These are phyloP conservation scores for Eristalis arbustorum DNA, from an alignment of 2,888 invertebrate species.

Conservation along the genomic window DNA sequence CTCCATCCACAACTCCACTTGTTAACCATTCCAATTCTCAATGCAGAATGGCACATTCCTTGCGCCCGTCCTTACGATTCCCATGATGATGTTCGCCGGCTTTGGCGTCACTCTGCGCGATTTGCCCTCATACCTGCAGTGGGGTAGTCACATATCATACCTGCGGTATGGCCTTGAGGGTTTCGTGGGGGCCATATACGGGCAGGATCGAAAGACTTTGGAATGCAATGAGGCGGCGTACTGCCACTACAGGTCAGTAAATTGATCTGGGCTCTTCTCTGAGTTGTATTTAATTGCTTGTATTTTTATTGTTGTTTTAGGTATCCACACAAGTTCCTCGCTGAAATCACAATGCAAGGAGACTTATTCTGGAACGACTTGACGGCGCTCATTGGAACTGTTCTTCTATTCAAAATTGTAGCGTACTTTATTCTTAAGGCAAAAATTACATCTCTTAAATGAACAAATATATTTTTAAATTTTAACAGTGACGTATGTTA, in stretches of 20 bases:
- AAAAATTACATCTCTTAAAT: slow-evolving; percentile 83
- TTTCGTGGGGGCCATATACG: slow-evolving; percentile 91
- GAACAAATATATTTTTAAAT: slow-evolving; percentile 41
- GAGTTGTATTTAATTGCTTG: slow-evolving; percentile 1
- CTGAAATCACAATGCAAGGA: slow-evolving; percentile 89
- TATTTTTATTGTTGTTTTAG: slow-evolving; percentile 79
- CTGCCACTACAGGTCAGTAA: slow-evolving; percentile 88
- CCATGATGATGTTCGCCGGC: slow-evolving; percentile 98
- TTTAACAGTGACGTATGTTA: background rate
- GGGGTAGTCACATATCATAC: slow-evolving; percentile 96
- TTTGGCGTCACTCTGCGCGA: slow-evolving; percentile 95
- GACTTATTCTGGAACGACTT: slow-evolving; percentile 93
- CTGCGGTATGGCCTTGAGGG: slow-evolving; percentile 95
- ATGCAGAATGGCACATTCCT: slow-evolving; percentile 95
- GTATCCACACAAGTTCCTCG: slow-evolving; percentile 89
- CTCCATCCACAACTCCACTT: background rate
- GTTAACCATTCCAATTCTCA: background rate
- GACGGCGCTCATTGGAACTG: slow-evolving; percentile 85
- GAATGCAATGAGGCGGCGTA: slow-evolving; percentile 88
- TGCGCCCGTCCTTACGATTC: slow-evolving; percentile 94
- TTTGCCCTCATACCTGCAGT: slow-evolving; percentile 91
- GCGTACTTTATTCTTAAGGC: slow-evolving; percentile 89
- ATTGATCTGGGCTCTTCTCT: background rate
- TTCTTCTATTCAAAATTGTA: slow-evolving; percentile 84
- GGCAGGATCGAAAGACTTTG: slow-evolving; percentile 86